A percentile compares a stretch with the other conserved stretches of the same genome.
Conservation (phyloP, 2,797 vertebrate species). For the Sciurus vulgaris region DNA sequence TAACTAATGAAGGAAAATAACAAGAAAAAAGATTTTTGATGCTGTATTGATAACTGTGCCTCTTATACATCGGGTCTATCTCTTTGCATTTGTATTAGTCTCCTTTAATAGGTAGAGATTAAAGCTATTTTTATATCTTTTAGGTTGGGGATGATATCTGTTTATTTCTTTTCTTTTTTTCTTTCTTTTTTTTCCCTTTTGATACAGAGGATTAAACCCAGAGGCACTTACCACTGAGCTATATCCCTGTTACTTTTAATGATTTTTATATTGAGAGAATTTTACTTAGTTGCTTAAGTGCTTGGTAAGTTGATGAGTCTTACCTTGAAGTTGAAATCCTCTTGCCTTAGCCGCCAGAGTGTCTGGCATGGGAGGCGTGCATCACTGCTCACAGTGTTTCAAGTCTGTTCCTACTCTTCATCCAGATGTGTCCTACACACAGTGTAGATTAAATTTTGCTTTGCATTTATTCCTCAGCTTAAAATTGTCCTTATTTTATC, state of each 20-base stretch:
- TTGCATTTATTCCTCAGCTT: background rate
- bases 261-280: too few relatives aligned
- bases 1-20: background rate
- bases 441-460: background rate
- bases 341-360: too few relatives aligned
- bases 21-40: background rate
- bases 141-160: background rate
- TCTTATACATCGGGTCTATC: background rate
- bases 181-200: too few relatives aligned
- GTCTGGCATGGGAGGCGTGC: too few relatives aligned
- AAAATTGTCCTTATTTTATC: slow-evolving; percentile 33
- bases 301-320: too few relatives aligned
- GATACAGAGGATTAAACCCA: too few relatives aligned
- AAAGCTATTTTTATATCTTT: background rate
- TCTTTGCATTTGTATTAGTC: background rate
- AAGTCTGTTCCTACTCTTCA: background rate
- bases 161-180: too few relatives aligned
- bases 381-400: background rate
- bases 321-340: too few relatives aligned
- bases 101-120: background rate
- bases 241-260: too few relatives aligned
- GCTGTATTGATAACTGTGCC: background rate
- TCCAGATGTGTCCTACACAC: background rate
- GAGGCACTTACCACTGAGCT: too few relatives aligned
- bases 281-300: too few relatives aligned